Percentiles rank a stretch among this genome's conserved stretches.
phyloP scores from a whole-genome alignment of 2,113 vertebrate species.

The Corythornis cristatus region DNA sequence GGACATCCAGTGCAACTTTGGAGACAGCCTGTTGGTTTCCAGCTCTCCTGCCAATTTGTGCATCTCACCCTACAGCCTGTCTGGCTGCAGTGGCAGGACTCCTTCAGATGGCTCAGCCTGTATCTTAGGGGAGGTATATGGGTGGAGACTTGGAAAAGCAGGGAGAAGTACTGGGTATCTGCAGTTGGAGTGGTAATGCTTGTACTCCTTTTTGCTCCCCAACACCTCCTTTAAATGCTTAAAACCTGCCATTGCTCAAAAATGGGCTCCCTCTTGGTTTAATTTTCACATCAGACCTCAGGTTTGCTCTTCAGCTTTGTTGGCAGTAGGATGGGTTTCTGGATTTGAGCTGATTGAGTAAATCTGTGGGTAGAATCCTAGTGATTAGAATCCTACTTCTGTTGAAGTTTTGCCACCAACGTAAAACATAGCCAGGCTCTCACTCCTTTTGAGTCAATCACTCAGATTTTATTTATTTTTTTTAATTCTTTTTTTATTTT shows the following conservation, averaged over 20 bases:
- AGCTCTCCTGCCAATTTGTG: background rate
- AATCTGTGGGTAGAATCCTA: background rate
- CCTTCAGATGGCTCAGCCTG: background rate
- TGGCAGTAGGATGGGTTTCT: background rate
- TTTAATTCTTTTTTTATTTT: background rate
- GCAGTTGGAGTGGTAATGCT: background rate
- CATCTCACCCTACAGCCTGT: rapidly evolving
- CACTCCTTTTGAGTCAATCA: background rate
- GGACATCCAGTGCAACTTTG: background rate
- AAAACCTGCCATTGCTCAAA: background rate
- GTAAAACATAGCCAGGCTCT: background rate
- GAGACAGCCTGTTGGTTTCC: background rate
- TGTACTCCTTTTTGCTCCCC: background rate
- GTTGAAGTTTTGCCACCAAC: background rate
- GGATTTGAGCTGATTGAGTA: background rate
- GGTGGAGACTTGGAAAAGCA: background rate
- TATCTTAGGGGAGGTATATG: background rate
- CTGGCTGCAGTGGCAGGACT: background rate
- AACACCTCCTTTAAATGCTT: background rate
- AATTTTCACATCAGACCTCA: background rate
- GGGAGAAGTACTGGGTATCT: background rate
- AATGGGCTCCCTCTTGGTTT: background rate
- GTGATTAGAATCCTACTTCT: background rate
- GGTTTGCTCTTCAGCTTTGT: background rate
- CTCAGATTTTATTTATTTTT: background rate